phyloP scores from a whole-genome alignment of 2,888 invertebrate species.

The Panopea generosa region DNA sequence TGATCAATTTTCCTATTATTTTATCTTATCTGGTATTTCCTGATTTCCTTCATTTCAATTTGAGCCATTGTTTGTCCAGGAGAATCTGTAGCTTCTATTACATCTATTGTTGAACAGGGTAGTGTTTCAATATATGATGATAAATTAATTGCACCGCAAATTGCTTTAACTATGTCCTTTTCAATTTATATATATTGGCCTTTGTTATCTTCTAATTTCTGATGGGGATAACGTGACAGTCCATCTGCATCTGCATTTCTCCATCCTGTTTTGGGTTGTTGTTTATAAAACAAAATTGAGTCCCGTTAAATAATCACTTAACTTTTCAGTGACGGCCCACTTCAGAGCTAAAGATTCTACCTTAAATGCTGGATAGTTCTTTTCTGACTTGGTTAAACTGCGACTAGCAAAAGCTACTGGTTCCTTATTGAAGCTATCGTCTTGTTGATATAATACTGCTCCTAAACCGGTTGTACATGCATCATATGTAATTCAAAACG shows the following conservation, averaged over 20 bases:
- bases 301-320: too few species aligned
- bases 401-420: constrained; percentile 53
- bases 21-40: not conserved
- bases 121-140: too few species aligned
- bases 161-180: not conserved
- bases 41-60: not conserved
- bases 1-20: not conserved
- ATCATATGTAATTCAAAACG: constrained; percentile 57
- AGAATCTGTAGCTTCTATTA: too few species aligned
- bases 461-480: too few species aligned
- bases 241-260: too few species aligned
- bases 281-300: not conserved
- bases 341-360: constrained; percentile 50
- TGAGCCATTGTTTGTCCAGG: too few species aligned
- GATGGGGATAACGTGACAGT: too few species aligned
- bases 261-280: not conserved
- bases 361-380: constrained; percentile 53
- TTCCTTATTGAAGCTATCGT: constrained; percentile 28
- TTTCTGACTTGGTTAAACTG: constrained; percentile 27
- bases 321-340: too few species aligned
- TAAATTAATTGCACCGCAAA: too few species aligned
- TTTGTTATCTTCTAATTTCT: not conserved
- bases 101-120: too few species aligned
- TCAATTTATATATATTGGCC: not conserved
- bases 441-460: constrained; percentile 47